Base-by-base conservation (phyloP, 1,140 invertebrate genomes). In the Radopholus similis region DNA sequence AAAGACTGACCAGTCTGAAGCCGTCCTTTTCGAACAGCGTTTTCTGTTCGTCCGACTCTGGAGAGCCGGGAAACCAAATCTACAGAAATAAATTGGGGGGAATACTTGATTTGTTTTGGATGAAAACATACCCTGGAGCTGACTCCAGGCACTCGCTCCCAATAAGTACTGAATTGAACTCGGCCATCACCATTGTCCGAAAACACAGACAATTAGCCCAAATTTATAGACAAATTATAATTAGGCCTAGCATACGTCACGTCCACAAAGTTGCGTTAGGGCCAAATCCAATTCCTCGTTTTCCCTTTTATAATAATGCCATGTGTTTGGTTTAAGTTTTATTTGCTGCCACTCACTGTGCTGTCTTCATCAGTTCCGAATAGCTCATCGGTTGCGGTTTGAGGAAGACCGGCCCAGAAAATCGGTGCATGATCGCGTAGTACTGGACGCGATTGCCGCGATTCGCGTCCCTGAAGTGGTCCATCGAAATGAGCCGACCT, bases 11-110 rank as follows among this genome's bases (percentile, higher is more conserved):
- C 23, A 81, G 42, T 21, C 80, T 47, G 54, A 67, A 78, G 5
- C 79, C 79, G 13, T 82, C 72, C 30, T 68, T 70, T 64, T 82
- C 78, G 34, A 76, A 75, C n/a, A 76, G 54, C 5, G 30, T 35
- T 53, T 71, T 70, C 35, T 81, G 78, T 4, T 64, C 37, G 11
- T 81, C 80, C 1, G 78, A 75, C 32, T 78, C 74, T 4, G 76
- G 58, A 13, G 77, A 64, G 13, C 78, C 80, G 2, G 78, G 77
- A 38, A 82, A 82, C 78, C 78, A 81, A 35, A 79, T 79, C 77
- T 79, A 30, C 11, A 78, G 5, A 32, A 18, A 40, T 13, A 53
- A 57, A 13, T 59, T 65, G 23, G 13, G 15, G n/a, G 23, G 38
- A 23, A 65, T 18, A 32, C 26, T 4, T n/a, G 15, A 4, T 65